Evolutionary conservation across 2,888 invertebrate genomes (phyloP).

Genomic region (Sphaeridia pumilis): DNA sequence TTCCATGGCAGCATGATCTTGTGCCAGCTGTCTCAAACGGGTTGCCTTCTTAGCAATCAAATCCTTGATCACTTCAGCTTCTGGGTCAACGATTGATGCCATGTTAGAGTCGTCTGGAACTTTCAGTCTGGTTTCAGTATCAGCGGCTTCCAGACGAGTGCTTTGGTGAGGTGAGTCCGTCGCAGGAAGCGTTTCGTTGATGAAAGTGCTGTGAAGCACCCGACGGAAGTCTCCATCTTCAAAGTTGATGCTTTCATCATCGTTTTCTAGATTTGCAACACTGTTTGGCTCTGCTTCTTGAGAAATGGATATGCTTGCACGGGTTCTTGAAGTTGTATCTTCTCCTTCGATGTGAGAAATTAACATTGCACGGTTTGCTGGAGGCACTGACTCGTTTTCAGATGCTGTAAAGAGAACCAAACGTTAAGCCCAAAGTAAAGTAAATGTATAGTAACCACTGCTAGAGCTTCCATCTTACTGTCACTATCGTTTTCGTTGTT

Average conservation of each 20-base stretch:
- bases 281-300: neutral
- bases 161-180: conserved; percentile 2
- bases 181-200: neutral
- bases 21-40: conserved; percentile 13
- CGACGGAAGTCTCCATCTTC: neutral
- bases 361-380: neutral
- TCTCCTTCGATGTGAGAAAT: neutral
- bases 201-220: neutral
- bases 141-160: conserved; percentile 3
- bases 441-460: too few relatives aligned
- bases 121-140: conserved; percentile 3
- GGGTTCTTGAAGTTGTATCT: neutral
- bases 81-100: conserved; percentile 9
- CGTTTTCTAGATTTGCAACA: neutral
- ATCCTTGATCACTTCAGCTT: conserved; percentile 27
- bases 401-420: too few relatives aligned
- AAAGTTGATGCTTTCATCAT: neutral
- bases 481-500: conserved; percentile 7
- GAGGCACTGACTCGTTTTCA: neutral
- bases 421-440: too few relatives aligned
- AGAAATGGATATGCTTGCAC: neutral
- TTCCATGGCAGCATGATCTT: conserved; percentile 12
- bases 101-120: conserved; percentile 6
- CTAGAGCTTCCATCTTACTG: neutral
- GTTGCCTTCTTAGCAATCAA: conserved; percentile 26